These are phyloP conservation scores for Microcebus murinus DNA, from an alignment of 2,113 vertebrate species.

Conservation along the genomic window DNA sequence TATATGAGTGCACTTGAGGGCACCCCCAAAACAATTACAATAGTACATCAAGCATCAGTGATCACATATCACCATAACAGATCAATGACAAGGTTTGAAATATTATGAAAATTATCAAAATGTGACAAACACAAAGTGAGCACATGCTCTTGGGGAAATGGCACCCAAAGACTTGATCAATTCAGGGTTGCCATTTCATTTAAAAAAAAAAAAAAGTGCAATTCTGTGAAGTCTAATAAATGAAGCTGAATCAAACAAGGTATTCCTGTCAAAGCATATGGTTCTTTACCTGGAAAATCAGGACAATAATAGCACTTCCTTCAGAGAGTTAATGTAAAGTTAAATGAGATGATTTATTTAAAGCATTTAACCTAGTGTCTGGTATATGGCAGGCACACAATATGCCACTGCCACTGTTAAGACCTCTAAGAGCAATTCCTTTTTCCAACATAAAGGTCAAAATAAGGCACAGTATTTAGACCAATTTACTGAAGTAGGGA, in stretches of 20 bases:
- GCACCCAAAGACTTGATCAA: background rate
- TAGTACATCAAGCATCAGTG: background rate
- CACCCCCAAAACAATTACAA: background rate
- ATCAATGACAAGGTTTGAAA: no score
- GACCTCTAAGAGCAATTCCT: background rate
- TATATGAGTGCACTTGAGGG: background rate
- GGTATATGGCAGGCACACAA: background rate
- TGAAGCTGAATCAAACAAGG: background rate
- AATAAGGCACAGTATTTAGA: background rate
- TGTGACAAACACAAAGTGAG: background rate
- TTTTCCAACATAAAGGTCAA: background rate
- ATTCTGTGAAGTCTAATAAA: background rate
- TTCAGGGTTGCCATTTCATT: background rate
- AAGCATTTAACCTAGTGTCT: background rate
- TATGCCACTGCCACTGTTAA: background rate
- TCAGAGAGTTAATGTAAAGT: background rate
- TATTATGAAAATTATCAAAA: background rate
- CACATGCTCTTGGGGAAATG: background rate
- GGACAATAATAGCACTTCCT: background rate
- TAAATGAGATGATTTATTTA: slow-evolving; percentile 26
- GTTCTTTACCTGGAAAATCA: background rate
- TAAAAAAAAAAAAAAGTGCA: background rate
- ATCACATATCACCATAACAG: background rate
- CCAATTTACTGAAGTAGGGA: no score
- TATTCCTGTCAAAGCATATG: background rate